phyloP scores from a whole-genome alignment of 2,797 vertebrate genomes.

The Spinibarbus caldwelli region DNA sequence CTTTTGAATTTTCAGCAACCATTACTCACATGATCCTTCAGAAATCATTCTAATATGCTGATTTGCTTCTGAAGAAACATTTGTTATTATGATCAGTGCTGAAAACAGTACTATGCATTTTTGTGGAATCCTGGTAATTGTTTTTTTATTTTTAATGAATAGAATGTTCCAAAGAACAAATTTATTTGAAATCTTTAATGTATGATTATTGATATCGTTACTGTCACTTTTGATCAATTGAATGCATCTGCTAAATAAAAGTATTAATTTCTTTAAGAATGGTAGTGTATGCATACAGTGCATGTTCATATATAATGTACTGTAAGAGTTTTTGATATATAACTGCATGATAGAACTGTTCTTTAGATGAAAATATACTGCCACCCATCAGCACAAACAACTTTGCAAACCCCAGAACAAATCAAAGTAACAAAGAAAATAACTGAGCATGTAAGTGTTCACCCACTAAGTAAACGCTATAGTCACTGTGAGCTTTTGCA shows the following conservation, averaged over 20 bases:
- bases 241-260: not conserved
- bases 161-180: not conserved
- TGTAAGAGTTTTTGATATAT: not conserved
- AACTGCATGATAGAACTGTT: not conserved
- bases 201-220: not conserved
- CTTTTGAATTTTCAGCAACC: too few relatives aligned
- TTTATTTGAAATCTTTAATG: not conserved
- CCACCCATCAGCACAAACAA: constrained; percentile 1
- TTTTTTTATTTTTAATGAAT: not conserved
- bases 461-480: not conserved
- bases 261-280: not conserved
- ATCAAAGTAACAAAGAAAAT: not conserved
- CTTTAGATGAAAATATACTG: not conserved
- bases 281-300: not conserved
- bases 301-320: not conserved
- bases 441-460: not conserved
- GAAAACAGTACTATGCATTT: not conserved
- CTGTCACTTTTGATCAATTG: not conserved
- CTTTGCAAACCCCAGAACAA: not conserved
- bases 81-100: not conserved
- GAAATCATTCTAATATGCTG: not conserved
- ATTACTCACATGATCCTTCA: not conserved
- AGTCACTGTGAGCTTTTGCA: too few relatives aligned
- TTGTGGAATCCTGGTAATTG: not conserved
- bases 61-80: not conserved